A percentile compares a stretch with the other conserved stretches of the same genome.
Evolutionary conservation across 2,797 vertebrate species (phyloP).

Genomic region (Phoxinus dragarum): DNA sequence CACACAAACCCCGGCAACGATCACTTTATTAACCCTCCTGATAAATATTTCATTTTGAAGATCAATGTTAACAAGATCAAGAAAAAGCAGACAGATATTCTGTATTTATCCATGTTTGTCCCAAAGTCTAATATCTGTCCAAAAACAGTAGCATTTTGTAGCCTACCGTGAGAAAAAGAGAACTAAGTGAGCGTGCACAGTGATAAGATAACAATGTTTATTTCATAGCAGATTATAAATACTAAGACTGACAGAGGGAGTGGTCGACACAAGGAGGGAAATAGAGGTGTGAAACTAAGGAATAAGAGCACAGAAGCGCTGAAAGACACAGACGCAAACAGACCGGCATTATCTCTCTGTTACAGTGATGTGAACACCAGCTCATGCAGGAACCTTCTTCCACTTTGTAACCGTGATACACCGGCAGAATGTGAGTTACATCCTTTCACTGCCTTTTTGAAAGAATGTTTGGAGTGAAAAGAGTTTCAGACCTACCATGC

Average conservation of each 20-base stretch:
- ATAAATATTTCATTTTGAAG: neutral
- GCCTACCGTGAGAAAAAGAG: constrained; percentile 34
- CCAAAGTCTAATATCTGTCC: neutral
- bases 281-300: constrained; percentile 14
- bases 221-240: constrained; percentile 1
- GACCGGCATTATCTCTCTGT: constrained; percentile 13
- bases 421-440: constrained; percentile 36
- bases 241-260: constrained; percentile 40
- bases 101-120: neutral
- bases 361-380: constrained; percentile 2
- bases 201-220: constrained; percentile 27
- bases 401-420: neutral
- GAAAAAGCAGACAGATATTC: neutral
- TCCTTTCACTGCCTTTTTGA: neutral
- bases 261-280: constrained; percentile 26
- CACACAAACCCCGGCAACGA: neutral
- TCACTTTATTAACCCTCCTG: constrained; percentile 3
- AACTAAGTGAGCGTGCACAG: constrained; percentile 20
- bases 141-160: constrained; percentile 10
- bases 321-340: constrained; percentile 42
- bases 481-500: neutral
- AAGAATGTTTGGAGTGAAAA: neutral
- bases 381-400: constrained; percentile 15
- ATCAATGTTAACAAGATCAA: neutral
- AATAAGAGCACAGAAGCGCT: constrained; percentile 42